phyloP scores from a whole-genome alignment of 2,888 invertebrate species.

The Lamellibrachia satsuma region DNA sequence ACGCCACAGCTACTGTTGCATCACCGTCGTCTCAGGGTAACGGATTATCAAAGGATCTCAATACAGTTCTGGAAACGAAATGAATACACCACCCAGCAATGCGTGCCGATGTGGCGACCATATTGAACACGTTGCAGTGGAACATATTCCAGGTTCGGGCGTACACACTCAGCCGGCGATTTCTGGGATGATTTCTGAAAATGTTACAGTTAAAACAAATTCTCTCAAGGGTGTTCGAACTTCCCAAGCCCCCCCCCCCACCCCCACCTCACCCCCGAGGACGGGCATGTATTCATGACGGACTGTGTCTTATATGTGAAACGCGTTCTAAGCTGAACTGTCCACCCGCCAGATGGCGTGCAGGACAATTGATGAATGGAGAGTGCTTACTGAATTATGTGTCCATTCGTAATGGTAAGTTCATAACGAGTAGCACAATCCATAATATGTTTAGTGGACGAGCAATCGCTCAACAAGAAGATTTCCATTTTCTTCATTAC shows the following conservation, averaged over 20 bases:
- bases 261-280: no score
- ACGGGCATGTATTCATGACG: no score
- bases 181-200: no score
- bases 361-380: not conserved
- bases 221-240: no score
- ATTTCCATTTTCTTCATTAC: not conserved
- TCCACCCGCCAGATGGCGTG: not conserved
- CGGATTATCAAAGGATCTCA: not conserved
- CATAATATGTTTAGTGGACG: not conserved
- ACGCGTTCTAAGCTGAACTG: no score
- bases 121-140: not conserved
- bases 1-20: not conserved
- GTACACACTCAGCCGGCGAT: no score
- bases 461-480: not conserved
- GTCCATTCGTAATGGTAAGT: not conserved
- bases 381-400: not conserved
- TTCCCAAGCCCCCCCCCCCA: no score
- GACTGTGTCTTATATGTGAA: no score
- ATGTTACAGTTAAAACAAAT: no score
- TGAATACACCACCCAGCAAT: not conserved
- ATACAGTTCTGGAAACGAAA: not conserved
- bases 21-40: not conserved
- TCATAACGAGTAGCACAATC: not conserved
- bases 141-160: no score
- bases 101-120: not conserved